A percentile compares a stretch with the other conserved stretches of the same genome.
Evolutionary conservation across 2,888 invertebrate genomes (phyloP).

Genomic region (Anthrax anthrax): DNA sequence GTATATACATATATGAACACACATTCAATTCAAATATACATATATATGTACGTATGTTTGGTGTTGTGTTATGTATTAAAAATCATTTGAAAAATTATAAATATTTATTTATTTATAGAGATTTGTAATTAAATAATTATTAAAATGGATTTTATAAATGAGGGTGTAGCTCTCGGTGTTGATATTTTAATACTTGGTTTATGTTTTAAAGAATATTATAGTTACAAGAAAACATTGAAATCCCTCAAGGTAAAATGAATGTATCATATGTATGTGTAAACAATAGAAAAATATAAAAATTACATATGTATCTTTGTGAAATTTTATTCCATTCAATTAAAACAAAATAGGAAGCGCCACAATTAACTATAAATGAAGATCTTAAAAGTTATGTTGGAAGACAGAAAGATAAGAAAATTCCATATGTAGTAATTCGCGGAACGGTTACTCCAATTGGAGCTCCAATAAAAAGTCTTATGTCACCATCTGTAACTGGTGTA

Average conservation of each 20-base stretch:
- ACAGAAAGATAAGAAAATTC: slow-evolving; percentile 48
- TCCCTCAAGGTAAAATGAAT: slow-evolving; percentile 59
- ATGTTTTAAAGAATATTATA: slow-evolving; percentile 59
- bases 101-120: too few species aligned
- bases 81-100: too few species aligned
- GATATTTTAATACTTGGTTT: slow-evolving; percentile 60
- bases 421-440: slow-evolving; percentile 63
- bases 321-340: slow-evolving; percentile 4
- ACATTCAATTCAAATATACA: too few species aligned
- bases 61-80: too few species aligned
- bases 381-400: slow-evolving; percentile 47
- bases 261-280: too few species aligned
- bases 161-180: slow-evolving; percentile 57
- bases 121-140: too few species aligned
- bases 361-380: slow-evolving; percentile 49
- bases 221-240: slow-evolving; percentile 55
- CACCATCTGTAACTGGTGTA: slow-evolving; percentile 59
- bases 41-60: too few species aligned
- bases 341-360: slow-evolving; percentile 47
- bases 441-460: slow-evolving; percentile 59
- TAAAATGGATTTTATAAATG: slow-evolving; percentile 66
- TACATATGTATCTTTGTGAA: slow-evolving; percentile 3
- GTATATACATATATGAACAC: too few species aligned
- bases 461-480: slow-evolving; percentile 59
- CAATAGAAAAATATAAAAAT: background rate